Base-by-base conservation (phyloP, 2,113 vertebrate genomes). In the Tupaia tana region DNA sequence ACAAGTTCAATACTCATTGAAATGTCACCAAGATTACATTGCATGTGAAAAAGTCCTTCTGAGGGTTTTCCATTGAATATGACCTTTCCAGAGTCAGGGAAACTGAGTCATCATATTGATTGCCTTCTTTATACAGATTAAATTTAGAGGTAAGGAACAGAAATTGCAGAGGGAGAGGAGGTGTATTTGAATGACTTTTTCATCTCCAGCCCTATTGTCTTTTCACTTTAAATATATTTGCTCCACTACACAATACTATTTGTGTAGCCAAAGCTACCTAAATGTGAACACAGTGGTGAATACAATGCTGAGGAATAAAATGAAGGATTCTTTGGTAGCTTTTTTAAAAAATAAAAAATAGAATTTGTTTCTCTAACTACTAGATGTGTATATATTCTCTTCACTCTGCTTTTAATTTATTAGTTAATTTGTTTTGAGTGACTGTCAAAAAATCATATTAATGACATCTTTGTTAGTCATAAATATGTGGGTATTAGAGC, bases 371-470 rank as follows among this genome's bases (percentile, higher is more conserved):
- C 83, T 52, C 86, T 82, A 59, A 66, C 27, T 71, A 43, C 18
- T 52, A 27, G 7, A 20, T 54, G 22, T 31, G 3, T 78, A 9
- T 69, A 63, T 3, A 19, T 11, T 27, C 24, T 67, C 27, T 75
- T 3, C 6, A 29, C 70, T 70, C 9, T 8, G 9, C 27, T 58
- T 88, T 54, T 54, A 66, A 20, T 58, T 79, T 56, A 54, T 18
- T 61, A 54, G 19, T 86, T 88, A 92, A 24, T 67, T 85, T 82
- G 6, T 82, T 88, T 86, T 77, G 58, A 93, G 63, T 63, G 7
- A 83, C 15, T 93, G 4, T 91, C 71, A 95, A 82, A 95, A 94
- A 71, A 71, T 1, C 13, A 20, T 64, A 67, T 75, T n/a, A 56
- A 70, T 79, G 15, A 13, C 1, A 52, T 20, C 6, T 80, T 70